Conservation (phyloP, 2,888 invertebrate genomes). For the Germaria angustata region DNA sequence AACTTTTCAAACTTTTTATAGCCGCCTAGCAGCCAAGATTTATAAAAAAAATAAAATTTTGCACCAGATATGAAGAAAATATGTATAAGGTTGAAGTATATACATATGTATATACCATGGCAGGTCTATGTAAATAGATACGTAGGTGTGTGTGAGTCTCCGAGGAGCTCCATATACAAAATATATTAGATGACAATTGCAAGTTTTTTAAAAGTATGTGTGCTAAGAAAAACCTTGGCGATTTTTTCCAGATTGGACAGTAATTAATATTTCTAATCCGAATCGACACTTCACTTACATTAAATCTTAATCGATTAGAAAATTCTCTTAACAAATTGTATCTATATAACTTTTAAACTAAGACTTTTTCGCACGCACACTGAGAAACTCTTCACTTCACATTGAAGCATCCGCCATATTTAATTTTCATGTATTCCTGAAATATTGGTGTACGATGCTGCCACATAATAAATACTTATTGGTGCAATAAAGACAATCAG, state of each 20-base stretch:
- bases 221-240: slow-evolving; percentile 60
- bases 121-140: slow-evolving; percentile 47
- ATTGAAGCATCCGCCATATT: slow-evolving; percentile 65
- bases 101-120: slow-evolving; percentile 30
- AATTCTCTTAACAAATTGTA: slow-evolving; percentile 44
- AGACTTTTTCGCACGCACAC: slow-evolving; percentile 65
- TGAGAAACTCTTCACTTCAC: slow-evolving; percentile 64
- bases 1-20: slow-evolving; percentile 26
- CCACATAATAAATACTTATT: slow-evolving; percentile 21
- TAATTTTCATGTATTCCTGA: slow-evolving; percentile 64
- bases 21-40: slow-evolving; percentile 39
- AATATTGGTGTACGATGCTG: slow-evolving; percentile 37
- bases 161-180: slow-evolving; percentile 12
- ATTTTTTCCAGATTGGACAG: slow-evolving; percentile 9
- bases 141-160: slow-evolving; percentile 45
- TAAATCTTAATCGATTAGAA: slow-evolving; percentile 55
- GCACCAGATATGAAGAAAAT: slow-evolving; percentile 63
- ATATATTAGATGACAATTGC: slow-evolving; percentile 32
- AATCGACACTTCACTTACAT: slow-evolving; percentile 63
- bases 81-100: slow-evolving; percentile 63
- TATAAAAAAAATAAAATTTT: slow-evolving; percentile 48
- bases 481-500: slow-evolving; percentile 23
- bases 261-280: slow-evolving; percentile 11
- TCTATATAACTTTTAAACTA: slow-evolving; percentile 58
- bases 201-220: slow-evolving; percentile 30